Evolutionary conservation across 2,113 vertebrate species (phyloP), one percentile per base, ranked within the genome.

Genomic region (Cisticola juncidis): DNA sequence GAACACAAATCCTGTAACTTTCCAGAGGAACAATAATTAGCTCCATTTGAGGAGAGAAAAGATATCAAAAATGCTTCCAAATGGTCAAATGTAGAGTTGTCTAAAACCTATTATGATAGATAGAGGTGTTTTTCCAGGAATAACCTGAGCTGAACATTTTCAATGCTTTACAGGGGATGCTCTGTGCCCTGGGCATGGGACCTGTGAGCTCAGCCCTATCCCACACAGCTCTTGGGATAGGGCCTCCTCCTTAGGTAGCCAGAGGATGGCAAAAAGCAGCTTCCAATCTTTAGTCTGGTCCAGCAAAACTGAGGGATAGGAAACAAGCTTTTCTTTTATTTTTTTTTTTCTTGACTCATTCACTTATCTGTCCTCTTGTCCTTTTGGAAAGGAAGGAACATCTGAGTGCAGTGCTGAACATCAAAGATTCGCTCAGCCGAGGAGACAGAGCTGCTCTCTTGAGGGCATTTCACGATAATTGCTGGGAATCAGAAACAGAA

Each of bases 311-410:
- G 35, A 35, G 20, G 54, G 40, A 48, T 35, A 83, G 57, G 16
- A 86, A 84, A 44, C 22, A 88, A 57, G 11, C 4, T 28, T 26
- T 33, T 9, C 14, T 45, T 8, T 60, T 44, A 7, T 45, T 45
- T 45, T 51, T 42, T 21, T 79, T 71, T 56, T 3, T 1, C 45
- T 62, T 53, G 24, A 14, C 26, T 64, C 6, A 2, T 90, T 92
- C 29, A n/a, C n/a, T 93, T 62, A 74, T 17, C 26, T 73, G n/a
- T 20, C 36, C 26, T 83, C 56, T 86, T 78, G 38, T 35, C 23
- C 17, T 90, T 92, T 87, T 80, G 88, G 70, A 86, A 87, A 97
- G 97, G 88, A 82, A 90, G 64, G 96, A 97, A 81, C 95, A 97
- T 44, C 85, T 97, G 73, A 94, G 33, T 5, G 61, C 73, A 21